Evolutionary conservation across 2,888 invertebrate species (phyloP), one percentile per base, ranked within the genome.

Genomic region (Carterocephalus palaemon): DNA sequence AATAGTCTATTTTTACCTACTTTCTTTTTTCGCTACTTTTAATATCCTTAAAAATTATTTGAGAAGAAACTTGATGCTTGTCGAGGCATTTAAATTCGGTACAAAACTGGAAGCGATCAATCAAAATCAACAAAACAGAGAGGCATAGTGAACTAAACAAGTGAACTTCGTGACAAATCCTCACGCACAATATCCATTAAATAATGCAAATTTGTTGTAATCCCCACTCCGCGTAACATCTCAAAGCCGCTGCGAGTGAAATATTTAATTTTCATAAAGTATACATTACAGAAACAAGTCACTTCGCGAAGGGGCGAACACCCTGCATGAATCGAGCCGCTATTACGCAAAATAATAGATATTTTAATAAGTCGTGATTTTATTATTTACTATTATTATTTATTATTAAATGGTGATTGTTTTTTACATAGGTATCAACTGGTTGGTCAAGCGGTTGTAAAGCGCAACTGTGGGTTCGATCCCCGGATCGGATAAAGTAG

Each of bases 191-290:
- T 77, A 76, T 79, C 81, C 80, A 86, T 86, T 85, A 85, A 76
- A 80, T 76, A 81, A 86, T 86, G 85, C 83, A 85, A 86, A 86
- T 86, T 82, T 75, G 77, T 77, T 81, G 83, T 85, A 84, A 84
- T 84, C 86, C 83, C 74, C 67, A 67, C 71, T 72, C 70, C 58
- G 66, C 52, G 67, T 66, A 70, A 67, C 69, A 66, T 67, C 67
- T 68, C 60, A 53, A 54, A 59, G 64, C 62, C 64, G 64, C 67
- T 69, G 62, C 59, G 72, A 79, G 76, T 76, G 81, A 83, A 81
- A 84, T 86, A 84, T 86, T 85, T 84, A 85, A 86, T 85, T 85
- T 86, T 85, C 84, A 85, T 83, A 84, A 84, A 83, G 82, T 82
- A 75, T 79, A 75, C 78, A 80, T 83, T 80, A 79, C 70, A 72